These are phyloP conservation scores for Drosophila parvula DNA, from an alignment of 1,140 invertebrate genomes.

Conservation along the genomic window DNA sequence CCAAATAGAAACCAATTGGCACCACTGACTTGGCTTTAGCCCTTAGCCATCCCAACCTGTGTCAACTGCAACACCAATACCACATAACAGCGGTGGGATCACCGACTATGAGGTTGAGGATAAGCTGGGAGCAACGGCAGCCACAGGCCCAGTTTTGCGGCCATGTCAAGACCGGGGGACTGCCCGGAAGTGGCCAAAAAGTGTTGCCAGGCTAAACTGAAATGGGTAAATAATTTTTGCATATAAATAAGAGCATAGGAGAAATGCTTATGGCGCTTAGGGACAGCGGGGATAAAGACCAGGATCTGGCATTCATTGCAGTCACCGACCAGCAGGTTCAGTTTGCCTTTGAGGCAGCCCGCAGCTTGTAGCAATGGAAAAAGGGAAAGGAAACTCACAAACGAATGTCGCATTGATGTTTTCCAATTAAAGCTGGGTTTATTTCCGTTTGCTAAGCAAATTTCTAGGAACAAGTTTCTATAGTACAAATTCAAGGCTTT, in stretches of 20 bases:
- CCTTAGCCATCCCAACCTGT: conserved; percentile 8
- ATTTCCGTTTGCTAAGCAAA: neutral
- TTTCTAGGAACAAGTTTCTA: neutral
- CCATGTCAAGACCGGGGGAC: conserved; percentile 7
- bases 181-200: conserved; percentile 30
- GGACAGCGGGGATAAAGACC: conserved; percentile 5
- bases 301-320: conserved; percentile 21
- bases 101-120: neutral
- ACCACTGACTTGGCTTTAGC: neutral
- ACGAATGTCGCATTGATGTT: conserved; percentile 5
- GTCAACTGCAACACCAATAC: conserved; percentile 37
- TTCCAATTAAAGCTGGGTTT: conserved; percentile 1
- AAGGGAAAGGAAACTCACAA: conserved; percentile 8
- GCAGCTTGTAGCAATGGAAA: conserved; percentile 9
- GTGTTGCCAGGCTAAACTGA: conserved; percentile 30
- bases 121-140: neutral
- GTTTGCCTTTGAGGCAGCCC: conserved; percentile 21
- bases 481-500: neutral
- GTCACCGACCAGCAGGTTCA: conserved; percentile 23
- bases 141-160: conserved; percentile 37
- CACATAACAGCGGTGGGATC: neutral
- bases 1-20: neutral
- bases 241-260: conserved; percentile 38
- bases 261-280: conserved; percentile 33
- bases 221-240: conserved; percentile 38